Base-by-base conservation (phyloP, 2,888 invertebrate species). In the Metellina segmentata region DNA sequence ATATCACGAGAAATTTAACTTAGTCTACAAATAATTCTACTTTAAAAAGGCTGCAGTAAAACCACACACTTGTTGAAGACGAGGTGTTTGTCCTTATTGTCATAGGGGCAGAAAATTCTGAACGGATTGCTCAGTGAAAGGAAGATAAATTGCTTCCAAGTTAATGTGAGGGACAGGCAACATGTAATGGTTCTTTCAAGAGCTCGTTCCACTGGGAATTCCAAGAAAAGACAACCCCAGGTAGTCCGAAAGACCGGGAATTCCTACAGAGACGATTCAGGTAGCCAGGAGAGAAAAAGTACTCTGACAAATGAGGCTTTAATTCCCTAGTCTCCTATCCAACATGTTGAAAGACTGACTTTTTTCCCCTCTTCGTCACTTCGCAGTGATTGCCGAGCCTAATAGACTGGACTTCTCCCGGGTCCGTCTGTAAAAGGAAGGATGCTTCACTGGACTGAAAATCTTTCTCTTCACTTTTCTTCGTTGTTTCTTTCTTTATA, bases 231-330 rank as follows among this genome's bases (percentile, higher is more conserved):
- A 51, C 51, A 49, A 78, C n/a, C 19, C 34, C 51, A 78, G 77
- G 34, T 51, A 78, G 61, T 16, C 61, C 34, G 4, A 34, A 34
- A 34, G 34, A 34, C 34, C 9, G 13, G 61, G 13, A 7, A 61
- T 61, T 61, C 16, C 8, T 61, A 61, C 61, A 61, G 61, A 34
- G 34, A 61, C 7, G 11, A 8, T 61, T n/a, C 77, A 86, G 70
- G 85, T 74, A 86, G 51, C 16, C 51, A 13, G 86, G 51, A 34
- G 71, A 34, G 78, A 87, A 81, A 78, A 87, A 81, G 87, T 34
- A 79, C 81, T 72, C 72, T 87, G 87, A 87, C 87, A 87, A 87
- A 87, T 87, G 87, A 52, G 79, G 72, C 87, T 87, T 87, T 87
- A 81, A 87, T 87, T 87, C 87, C 86, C 49, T 34, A 70, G 71